Evolutionary conservation across 2,113 vertebrate species (phyloP).

Genomic region (Odocoileus virginianus): DNA sequence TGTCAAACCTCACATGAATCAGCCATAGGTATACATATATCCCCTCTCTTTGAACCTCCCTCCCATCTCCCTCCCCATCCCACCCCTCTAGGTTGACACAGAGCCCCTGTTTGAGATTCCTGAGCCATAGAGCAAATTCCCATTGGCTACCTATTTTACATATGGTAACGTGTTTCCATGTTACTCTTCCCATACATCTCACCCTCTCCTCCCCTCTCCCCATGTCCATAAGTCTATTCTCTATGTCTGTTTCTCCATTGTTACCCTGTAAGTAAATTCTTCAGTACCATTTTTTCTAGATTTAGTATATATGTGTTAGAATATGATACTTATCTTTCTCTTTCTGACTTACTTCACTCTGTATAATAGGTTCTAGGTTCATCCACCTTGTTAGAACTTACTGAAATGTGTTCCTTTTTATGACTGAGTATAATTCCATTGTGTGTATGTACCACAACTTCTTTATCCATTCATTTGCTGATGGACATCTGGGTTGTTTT

Average conservation of each 20-base stretch:
- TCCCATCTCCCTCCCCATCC: neutral
- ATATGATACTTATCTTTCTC: neutral
- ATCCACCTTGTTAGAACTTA: neutral
- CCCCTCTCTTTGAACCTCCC: neutral
- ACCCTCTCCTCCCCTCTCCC: neutral
- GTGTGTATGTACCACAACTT: neutral
- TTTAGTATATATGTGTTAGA: neutral
- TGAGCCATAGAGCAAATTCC: neutral
- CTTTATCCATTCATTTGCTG: neutral
- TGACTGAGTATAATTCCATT: neutral
- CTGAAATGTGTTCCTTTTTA: neutral
- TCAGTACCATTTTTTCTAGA: neutral
- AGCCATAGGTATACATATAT: neutral
- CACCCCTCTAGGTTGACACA: neutral
- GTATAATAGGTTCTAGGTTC: neutral
- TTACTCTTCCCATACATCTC: neutral
- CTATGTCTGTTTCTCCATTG: neutral
- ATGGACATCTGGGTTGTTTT: neutral
- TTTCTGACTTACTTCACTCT: neutral
- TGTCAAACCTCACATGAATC: neutral
- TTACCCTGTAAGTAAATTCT: neutral
- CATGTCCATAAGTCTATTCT: neutral
- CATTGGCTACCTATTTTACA: neutral
- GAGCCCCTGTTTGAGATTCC: neutral
- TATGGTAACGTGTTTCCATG: neutral